A percentile compares a stretch with the other conserved stretches of the same genome.
phyloP scores from a whole-genome alignment of 1,140 invertebrate species.

The Caenorhabditis inopinata region DNA sequence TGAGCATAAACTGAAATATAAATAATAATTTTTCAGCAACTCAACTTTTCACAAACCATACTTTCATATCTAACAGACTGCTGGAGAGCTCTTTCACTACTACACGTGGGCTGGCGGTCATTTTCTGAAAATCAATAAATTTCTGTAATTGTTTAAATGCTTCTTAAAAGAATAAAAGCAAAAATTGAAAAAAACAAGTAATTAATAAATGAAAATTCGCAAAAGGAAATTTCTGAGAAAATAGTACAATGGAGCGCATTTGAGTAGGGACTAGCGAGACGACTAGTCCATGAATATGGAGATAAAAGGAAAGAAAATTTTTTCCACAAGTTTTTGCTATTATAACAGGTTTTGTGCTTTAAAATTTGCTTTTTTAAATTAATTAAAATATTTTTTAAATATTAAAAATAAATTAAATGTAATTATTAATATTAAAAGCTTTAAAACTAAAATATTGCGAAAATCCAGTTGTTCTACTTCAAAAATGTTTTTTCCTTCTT shows the following conservation, averaged over 20 bases:
- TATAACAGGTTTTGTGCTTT: too few relatives aligned
- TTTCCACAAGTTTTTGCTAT: too few relatives aligned
- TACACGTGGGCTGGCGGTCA: background rate
- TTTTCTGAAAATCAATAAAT: background rate
- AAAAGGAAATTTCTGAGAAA: background rate
- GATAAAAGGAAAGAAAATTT: too few relatives aligned
- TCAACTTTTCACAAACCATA: background rate
- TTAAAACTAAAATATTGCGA: too few relatives aligned
- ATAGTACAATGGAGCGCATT: background rate
- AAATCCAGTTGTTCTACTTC: too few relatives aligned
- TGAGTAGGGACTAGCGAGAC: background rate
- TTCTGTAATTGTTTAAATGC: background rate
- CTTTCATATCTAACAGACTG: constrained; percentile 6
- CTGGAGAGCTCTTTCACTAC: constrained; percentile 17
- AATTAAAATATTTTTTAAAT: too few relatives aligned
- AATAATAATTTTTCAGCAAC: background rate
- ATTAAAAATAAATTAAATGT: too few relatives aligned
- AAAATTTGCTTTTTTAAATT: too few relatives aligned
- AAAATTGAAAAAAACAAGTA: background rate
- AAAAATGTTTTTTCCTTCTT: too few relatives aligned
- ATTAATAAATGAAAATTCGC: background rate
- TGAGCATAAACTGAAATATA: background rate
- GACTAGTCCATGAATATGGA: background rate
- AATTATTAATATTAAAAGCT: too few relatives aligned
- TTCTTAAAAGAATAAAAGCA: background rate